phyloP scores from a whole-genome alignment of 1,140 invertebrate species.

The Lethrus apterus region DNA sequence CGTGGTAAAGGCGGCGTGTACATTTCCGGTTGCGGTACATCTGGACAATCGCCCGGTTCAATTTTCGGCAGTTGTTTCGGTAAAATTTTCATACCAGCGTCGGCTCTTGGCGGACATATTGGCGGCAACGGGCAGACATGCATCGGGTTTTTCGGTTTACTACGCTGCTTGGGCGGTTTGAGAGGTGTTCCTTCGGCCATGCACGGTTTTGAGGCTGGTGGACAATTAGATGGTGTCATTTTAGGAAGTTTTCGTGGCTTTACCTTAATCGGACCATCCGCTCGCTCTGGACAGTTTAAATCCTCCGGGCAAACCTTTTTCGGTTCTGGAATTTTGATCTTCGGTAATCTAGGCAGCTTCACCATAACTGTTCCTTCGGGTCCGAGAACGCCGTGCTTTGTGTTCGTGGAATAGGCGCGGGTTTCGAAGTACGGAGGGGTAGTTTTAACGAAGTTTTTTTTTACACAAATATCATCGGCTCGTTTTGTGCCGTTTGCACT shows the following conservation, averaged over 20 bases:
- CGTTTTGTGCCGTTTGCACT: too few relatives aligned
- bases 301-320: constrained; percentile 3
- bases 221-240: background rate
- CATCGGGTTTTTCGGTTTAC: background rate
- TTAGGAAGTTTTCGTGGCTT: background rate
- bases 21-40: background rate
- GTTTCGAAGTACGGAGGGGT: too few relatives aligned
- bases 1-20: background rate
- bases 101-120: constrained; percentile 9
- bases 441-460: too few relatives aligned
- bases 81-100: constrained; percentile 1
- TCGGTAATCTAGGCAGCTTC: constrained; percentile 11
- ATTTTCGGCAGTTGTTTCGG: constrained; percentile 14
- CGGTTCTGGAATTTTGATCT: constrained; percentile 15
- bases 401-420: too few relatives aligned
- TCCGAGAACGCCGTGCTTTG: too few relatives aligned
- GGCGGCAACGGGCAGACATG: background rate
- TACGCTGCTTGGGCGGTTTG: background rate
- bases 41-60: background rate
- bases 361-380: constrained; percentile 9
- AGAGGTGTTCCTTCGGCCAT: background rate
- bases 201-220: background rate
- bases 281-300: background rate
- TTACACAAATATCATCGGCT: too few relatives aligned
- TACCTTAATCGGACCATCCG: background rate